Evolutionary conservation across 2,113 vertebrate genomes (phyloP).

Genomic region (human): GRCh38 chr6:120829001-120829500

Average conservation of each 20-base stretch:
- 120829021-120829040: neutral
- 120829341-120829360: neutral
- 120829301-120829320: neutral
- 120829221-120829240: neutral
- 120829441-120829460: neutral
- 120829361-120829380: neutral
- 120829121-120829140: slow-evolving; percentile 53
- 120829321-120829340: neutral
- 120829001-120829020: neutral
- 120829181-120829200: slow-evolving; percentile 65
- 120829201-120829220: slow-evolving; percentile 13
- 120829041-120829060: slow-evolving; percentile 49
- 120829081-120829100: neutral
- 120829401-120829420: neutral
- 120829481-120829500: neutral
- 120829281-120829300: slow-evolving; percentile 27
- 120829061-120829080: slow-evolving; percentile 52
- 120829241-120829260: slow-evolving; percentile 67
- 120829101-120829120: slow-evolving; percentile 56
- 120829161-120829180: slow-evolving; percentile 36
- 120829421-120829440: neutral
- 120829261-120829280: slow-evolving; percentile 44
- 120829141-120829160: slow-evolving; percentile 47
- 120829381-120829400: neutral
- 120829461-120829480: neutral